Percentiles rank a stretch among this genome's conserved stretches.
Evolutionary conservation across 2,888 invertebrate species (phyloP).

Genomic region (Physocephala rufipes): DNA sequence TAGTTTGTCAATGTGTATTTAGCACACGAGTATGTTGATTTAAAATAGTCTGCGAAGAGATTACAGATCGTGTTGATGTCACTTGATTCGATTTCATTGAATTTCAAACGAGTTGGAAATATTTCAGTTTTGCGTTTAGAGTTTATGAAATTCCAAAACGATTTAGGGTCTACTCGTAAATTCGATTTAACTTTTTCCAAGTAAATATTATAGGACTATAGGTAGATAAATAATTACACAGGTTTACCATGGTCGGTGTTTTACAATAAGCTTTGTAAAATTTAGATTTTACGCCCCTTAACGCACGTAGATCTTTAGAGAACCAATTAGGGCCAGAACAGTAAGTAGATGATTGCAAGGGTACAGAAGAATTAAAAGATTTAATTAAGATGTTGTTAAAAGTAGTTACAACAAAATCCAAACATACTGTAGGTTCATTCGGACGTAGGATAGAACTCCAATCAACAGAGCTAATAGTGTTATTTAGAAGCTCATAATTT

Average conservation of each 20-base stretch:
- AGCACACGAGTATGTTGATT: not conserved
- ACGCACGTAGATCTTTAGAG: not conserved
- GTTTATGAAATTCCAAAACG: constrained; percentile 17
- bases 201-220: not conserved
- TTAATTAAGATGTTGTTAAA: not conserved
- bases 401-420: not conserved
- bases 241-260: not conserved
- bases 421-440: not conserved
- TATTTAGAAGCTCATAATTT: not conserved
- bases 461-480: not conserved
- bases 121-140: not conserved
- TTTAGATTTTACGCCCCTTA: too few relatives aligned
- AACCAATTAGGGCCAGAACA: not conserved
- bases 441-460: not conserved
- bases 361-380: not conserved
- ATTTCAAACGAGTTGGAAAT: not conserved
- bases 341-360: not conserved
- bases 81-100: not conserved
- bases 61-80: not conserved
- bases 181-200: not conserved
- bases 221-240: too few relatives aligned
- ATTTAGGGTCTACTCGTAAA: not conserved
- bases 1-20: not conserved
- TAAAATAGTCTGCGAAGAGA: not conserved
- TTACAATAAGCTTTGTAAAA: not conserved